phyloP scores from a whole-genome alignment of 2,797 vertebrate genomes.

The Philypnodon macrostomus region DNA sequence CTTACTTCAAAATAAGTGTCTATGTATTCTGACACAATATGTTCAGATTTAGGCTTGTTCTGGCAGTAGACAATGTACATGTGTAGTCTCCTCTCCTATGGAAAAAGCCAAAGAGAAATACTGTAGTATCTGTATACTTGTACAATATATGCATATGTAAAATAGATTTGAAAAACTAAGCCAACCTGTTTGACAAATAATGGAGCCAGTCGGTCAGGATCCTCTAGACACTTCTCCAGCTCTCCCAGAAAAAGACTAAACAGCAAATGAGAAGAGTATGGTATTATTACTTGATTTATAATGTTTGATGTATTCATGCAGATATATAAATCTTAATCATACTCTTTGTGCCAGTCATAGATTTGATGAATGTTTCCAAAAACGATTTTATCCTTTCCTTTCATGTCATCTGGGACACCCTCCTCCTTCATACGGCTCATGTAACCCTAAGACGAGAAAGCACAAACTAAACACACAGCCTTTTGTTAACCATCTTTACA shows the following conservation, averaged over 20 bases:
- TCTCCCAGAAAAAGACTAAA: conserved; percentile 93
- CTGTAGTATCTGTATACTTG: conserved; percentile 5
- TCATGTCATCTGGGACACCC: conserved; percentile 97
- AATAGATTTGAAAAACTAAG: background rate
- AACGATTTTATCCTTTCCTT: conserved; percentile 98
- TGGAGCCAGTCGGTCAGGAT: conserved; percentile 90
- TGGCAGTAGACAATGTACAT: conserved; percentile 99
- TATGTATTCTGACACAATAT: conserved; percentile 98
- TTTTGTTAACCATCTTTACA: background rate
- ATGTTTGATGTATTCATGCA: background rate
- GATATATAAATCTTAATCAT: conserved; percentile 28
- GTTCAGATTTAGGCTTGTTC: conserved; percentile 99
- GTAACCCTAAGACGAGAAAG: conserved; percentile 82
- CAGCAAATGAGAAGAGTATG: conserved; percentile 5
- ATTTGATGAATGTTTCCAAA: conserved; percentile 99
- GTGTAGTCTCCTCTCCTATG: conserved; percentile 93
- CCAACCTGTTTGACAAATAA: conserved; percentile 96
- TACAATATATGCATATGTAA: background rate
- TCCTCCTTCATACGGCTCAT: conserved; percentile 98
- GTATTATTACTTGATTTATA: background rate
- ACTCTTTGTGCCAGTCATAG: conserved; percentile 99
- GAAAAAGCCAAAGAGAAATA: conserved; percentile 3
- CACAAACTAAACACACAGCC: conserved; percentile 3
- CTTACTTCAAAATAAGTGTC: conserved; percentile 98
- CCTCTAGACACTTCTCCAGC: conserved; percentile 96